These are phyloP conservation scores for Trissoscelio sp. DNA, from an alignment of 2,888 invertebrate species.

Conservation along the genomic window DNA sequence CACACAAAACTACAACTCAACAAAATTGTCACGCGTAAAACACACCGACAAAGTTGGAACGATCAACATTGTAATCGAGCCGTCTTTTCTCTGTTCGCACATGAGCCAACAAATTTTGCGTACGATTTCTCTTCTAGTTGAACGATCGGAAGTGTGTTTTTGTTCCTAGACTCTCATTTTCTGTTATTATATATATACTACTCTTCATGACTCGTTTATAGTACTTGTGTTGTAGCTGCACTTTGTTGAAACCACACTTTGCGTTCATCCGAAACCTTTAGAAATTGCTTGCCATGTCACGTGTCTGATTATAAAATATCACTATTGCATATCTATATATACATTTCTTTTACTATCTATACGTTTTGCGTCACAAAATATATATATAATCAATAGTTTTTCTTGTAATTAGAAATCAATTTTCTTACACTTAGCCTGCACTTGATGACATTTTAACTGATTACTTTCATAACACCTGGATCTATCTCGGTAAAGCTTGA, in stretches of 20 bases:
- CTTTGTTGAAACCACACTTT: slow-evolving; percentile 69
- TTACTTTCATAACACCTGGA: not conserved
- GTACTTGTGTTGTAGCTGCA: slow-evolving; percentile 67
- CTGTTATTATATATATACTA: slow-evolving; percentile 20
- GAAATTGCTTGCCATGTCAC: slow-evolving; percentile 74
- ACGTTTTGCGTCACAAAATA: slow-evolving; percentile 42
- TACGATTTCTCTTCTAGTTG: slow-evolving; percentile 44
- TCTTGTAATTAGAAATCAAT: slow-evolving; percentile 29
- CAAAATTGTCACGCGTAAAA: slow-evolving; percentile 30
- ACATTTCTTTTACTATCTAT: slow-evolving; percentile 23
- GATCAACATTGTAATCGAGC: slow-evolving; percentile 31
- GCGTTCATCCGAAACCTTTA: slow-evolving; percentile 72
- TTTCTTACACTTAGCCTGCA: slow-evolving; percentile 42
- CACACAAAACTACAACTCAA: slow-evolving; percentile 31
- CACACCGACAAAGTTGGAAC: slow-evolving; percentile 48
- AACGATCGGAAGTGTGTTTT: slow-evolving; percentile 41
- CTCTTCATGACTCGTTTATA: slow-evolving; percentile 49
- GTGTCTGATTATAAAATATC: slow-evolving; percentile 51
- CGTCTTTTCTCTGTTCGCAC: slow-evolving; percentile 26
- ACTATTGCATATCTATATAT: slow-evolving; percentile 54
- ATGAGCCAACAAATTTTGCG: slow-evolving; percentile 33
- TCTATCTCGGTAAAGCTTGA: too few relatives aligned
- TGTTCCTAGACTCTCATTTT: slow-evolving; percentile 49
- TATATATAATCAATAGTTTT: slow-evolving; percentile 22
- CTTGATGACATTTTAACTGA: slow-evolving; percentile 10